phyloP scores from a whole-genome alignment of 2,113 vertebrate species.

The Pterocles orientalis region DNA sequence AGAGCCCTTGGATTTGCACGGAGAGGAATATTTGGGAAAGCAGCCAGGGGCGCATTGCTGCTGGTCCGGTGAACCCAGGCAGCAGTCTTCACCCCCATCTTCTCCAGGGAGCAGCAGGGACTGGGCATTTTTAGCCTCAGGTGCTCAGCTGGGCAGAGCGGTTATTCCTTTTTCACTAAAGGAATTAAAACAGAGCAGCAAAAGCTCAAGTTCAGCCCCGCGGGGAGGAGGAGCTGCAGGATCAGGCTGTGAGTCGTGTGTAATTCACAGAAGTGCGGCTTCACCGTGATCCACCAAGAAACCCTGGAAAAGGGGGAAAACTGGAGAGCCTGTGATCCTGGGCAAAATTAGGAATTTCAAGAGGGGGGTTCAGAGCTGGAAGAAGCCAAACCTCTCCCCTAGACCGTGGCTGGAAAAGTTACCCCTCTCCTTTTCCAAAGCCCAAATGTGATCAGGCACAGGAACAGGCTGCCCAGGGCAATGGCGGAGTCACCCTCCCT shows the following conservation, averaged over 20 bases:
- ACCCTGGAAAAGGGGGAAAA: background rate
- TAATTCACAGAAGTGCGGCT: background rate
- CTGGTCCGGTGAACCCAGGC: background rate
- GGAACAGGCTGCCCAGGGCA: too few species aligned
- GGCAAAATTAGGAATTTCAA: background rate
- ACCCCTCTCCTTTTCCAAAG: background rate
- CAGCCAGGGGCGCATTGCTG: accelerated
- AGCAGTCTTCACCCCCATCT: background rate
- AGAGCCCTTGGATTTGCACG: background rate
- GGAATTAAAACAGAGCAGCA: background rate
- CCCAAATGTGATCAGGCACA: background rate
- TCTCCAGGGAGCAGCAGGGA: background rate
- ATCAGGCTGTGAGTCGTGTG: accelerated
- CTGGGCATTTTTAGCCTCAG: background rate
- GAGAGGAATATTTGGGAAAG: background rate
- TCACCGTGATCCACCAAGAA: background rate
- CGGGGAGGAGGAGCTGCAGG: accelerated
- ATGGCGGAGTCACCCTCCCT: too few species aligned
- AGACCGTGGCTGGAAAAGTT: background rate
- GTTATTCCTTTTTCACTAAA: background rate
- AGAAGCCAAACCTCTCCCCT: background rate
- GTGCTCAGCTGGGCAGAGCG: background rate
- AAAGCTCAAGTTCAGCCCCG: accelerated
- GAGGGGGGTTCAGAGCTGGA: background rate
- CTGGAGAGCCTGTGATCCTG: accelerated